These are phyloP conservation scores for Dasypolia templi DNA, from an alignment of 2,888 invertebrate species.

Conservation along the genomic window DNA sequence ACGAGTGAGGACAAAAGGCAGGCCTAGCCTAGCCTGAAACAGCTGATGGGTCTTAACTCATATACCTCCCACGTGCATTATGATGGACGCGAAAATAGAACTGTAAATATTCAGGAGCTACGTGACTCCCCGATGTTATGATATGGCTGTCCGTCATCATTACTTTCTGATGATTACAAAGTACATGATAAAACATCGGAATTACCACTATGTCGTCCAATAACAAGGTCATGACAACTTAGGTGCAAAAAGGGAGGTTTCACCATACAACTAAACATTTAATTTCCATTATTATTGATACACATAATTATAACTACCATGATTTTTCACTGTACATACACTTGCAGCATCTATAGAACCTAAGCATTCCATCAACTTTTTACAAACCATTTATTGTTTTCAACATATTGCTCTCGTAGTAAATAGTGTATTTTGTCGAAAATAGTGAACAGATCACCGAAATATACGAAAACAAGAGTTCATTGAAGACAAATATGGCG, in stretches of 20 bases:
- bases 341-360: constrained; percentile 36
- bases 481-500: constrained; percentile 89
- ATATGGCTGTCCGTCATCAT: constrained; percentile 76
- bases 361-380: constrained; percentile 11
- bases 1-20: background rate
- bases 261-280: constrained; percentile 21
- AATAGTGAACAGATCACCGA: constrained; percentile 65
- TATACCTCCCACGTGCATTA: constrained; percentile 7
- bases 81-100: constrained; percentile 20
- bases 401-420: constrained; percentile 13
- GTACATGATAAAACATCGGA: constrained; percentile 12
- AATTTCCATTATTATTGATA: constrained; percentile 39
- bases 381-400: constrained; percentile 5
- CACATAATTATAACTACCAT: constrained; percentile 47
- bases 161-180: constrained; percentile 57
- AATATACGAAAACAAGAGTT: constrained; percentile 87
- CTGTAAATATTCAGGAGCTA: constrained; percentile 68
- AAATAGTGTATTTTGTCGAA: constrained; percentile 40
- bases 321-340: constrained; percentile 51
- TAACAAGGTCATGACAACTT: background rate
- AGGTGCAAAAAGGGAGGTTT: constrained; percentile 9
- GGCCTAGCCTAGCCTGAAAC: constrained; percentile 33
- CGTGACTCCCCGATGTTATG: constrained; percentile 77
- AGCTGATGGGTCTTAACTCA: constrained; percentile 48
- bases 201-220: constrained; percentile 1